Evolutionary conservation across 2,888 invertebrate genomes (phyloP), one percentile per base, ranked within the genome.

Genomic region (Meliscaeva auricollis): DNA sequence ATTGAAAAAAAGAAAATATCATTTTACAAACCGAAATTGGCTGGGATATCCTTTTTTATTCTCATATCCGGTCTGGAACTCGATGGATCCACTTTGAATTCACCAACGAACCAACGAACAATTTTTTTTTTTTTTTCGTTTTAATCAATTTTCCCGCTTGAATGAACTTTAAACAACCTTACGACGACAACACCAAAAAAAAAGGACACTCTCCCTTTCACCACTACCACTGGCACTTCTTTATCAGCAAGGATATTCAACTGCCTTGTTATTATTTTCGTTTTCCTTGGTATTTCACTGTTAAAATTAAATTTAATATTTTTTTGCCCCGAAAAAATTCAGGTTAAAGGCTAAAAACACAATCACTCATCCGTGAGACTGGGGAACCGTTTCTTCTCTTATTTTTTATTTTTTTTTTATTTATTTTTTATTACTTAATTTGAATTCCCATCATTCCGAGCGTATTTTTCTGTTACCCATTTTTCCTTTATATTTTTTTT

Each of bases 271-370:
- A 41, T 70, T 76, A 22, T 72, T 70, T 46, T 62, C 41, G 44
- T 15, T 58, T 44, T 50, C 11, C 41, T 70, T 32, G 3, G 4
- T 48, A 44, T 44, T 81, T 58, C 22, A 54, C 58, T 62, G 64
- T 73, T 79, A 69, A 44, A 69, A 50, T 30, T 58, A 15, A 35
- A 30, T 38, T 72, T 38, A 11, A 11, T 6, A 9, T 48, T 72
- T 54, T 58, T 50, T 46, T 44, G 48, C 41, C 64, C 48, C 70
- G 69, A 76, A 80, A 9, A 38, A 38, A 73, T 66, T 72, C 77
- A 82, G 66, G 60, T 82, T 82, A 77, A 82, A 77, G 82, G 73
- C 66, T 72, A 77, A 79, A 44, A 64, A 79, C 69, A 73, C 60
- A 73, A 83, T 83, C 74, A 79, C 83, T 79, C 78, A 74, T 69